Evolutionary conservation across 1,140 invertebrate genomes (phyloP), one percentile per base, ranked within the genome.

Genomic region (Tetramorium alpestre): DNA sequence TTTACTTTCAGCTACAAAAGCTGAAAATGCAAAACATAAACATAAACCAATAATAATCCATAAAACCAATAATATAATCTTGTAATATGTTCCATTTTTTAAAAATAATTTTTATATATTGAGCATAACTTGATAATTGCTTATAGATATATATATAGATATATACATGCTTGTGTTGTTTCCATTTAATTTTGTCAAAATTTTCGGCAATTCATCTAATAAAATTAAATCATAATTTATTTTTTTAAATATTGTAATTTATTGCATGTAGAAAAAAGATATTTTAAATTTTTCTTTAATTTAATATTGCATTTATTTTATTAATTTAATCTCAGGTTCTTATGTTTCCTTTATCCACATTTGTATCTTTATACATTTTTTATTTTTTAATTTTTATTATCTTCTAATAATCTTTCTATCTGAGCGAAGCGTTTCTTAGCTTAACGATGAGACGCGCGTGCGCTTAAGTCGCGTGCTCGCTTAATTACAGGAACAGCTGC

Each of bases 401-500:
- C 10, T 22, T 0, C 38, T 33, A 60, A 47, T 25, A 44, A 18
- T 47, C 64, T 72, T 70, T 84, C 62, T 67, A 58, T 18, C 11
- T 13, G 3, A 54, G 5, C 18, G 58, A 33, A 33, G 10, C 25
- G 38, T 49, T 62, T 51, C n/a, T 70, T 58, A 44, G n/a, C 44
- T 76, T 65, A 81, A 22, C 28, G 13, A 22, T 47, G 49, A 25
- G 60, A 7, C 69, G 64, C 16, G 56, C 69, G 58, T 75, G 49
- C 41, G 18, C 82, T 70, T 65, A 70, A 58, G 86, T 85, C 88
- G 85, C 87, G 89, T 87, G 91, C 87, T 84, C 69, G 54, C 77
- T 81, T 91, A 92, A 92, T 91, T 92, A 86, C 16, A 70, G n/a
- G 51, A 65, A 80, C 82, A 51, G 60, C 62, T 49, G 65, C 67